phyloP scores from a whole-genome alignment of 2,797 vertebrate species.

The Australoheros facetus region DNA sequence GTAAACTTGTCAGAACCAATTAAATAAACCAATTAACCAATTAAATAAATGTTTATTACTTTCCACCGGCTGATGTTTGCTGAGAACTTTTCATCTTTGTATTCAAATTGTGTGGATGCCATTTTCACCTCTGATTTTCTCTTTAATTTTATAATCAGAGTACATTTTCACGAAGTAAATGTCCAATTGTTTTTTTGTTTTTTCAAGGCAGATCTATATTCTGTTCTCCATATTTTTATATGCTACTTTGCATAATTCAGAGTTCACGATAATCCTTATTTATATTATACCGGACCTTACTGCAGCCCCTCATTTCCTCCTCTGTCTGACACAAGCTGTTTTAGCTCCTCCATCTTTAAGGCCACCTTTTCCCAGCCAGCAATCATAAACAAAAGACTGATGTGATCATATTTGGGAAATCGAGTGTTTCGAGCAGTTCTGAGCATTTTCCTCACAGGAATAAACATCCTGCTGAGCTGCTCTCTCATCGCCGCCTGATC shows the following conservation, averaged over 20 bases:
- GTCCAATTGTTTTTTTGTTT: too few relatives aligned
- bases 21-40: neutral
- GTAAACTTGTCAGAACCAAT: neutral
- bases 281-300: accelerated
- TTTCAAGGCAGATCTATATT: too few relatives aligned
- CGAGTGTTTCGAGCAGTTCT: neutral
- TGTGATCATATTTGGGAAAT: neutral
- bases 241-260: neutral
- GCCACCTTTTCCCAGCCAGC: accelerated
- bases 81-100: neutral
- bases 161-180: neutral
- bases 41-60: neutral
- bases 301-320: neutral
- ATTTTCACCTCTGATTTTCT: neutral
- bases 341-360: neutral
- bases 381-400: neutral
- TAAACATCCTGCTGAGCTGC: neutral
- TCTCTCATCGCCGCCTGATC: neutral
- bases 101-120: neutral
- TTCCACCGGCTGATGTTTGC: neutral
- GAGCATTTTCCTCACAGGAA: too few relatives aligned
- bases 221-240: neutral
- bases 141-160: neutral
- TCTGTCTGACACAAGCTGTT: neutral
- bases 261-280: neutral